Evolutionary conservation across 2,113 vertebrate genomes (phyloP).

Genomic region (Tyto alba): DNA sequence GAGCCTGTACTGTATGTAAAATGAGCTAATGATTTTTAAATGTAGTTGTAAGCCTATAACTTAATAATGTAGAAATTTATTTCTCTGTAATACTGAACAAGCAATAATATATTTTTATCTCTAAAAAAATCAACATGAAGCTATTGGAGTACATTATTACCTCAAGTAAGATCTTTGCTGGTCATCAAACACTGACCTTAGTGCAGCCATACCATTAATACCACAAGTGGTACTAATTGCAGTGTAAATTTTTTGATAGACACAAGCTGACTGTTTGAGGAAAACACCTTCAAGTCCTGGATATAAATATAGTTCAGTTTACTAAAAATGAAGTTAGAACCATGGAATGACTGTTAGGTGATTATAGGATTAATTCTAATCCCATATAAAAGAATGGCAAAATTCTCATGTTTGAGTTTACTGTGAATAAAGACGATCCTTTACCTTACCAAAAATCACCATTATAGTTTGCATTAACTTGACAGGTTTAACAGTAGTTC

Average conservation of each 20-base stretch:
- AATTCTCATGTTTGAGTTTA: neutral
- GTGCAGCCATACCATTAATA: neutral
- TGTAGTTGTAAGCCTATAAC: neutral
- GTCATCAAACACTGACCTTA: neutral
- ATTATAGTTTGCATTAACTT: neutral
- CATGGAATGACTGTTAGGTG: neutral
- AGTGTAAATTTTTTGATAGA: neutral
- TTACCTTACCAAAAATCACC: neutral
- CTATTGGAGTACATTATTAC: neutral
- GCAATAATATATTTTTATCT: neutral
- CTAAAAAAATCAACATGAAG: neutral
- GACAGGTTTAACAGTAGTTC: constrained; percentile 11
- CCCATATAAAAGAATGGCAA: neutral
- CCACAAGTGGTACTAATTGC: neutral
- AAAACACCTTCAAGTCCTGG: neutral
- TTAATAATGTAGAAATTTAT: neutral
- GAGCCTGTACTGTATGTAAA: neutral
- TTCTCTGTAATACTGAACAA: neutral
- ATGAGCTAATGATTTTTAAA: constrained; percentile 43
- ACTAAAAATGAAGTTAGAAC: neutral
- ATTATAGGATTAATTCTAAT: neutral
- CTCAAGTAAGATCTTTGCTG: neutral
- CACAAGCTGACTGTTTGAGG: neutral
- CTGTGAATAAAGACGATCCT: neutral
- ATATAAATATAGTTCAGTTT: neutral